Base-by-base conservation (phyloP, 2,113 vertebrate species). In the Pygathrix nemaeus region DNA sequence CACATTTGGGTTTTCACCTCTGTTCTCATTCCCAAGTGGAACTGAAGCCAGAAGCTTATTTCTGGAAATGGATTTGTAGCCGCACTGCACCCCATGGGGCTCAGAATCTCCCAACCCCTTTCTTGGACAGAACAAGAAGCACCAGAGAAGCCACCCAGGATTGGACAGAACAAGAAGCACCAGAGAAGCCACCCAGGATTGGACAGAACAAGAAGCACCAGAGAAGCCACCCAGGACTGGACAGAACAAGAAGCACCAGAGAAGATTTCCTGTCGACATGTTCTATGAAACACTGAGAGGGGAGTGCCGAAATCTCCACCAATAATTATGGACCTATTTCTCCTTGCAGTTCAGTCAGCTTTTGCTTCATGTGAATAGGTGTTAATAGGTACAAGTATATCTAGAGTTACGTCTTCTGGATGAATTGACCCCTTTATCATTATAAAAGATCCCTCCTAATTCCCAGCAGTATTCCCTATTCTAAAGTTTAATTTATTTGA, bases 241-340 rank as follows among this genome's bases (percentile, higher is more conserved):
- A 82, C 25, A 10, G 45, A 75, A 18, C 7, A 3, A 6, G 30
- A 6, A 45, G 45, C 10, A 1, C 27, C 52, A 0, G 12, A 50
- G 78, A n/a, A 5, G 38, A 50, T 50, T 13, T 50, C 16, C 38
- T 6, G 2, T 3, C 2, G 16, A 0, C 0, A 4, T 4, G 25
- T 50, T 32, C 61, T 64, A 3, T 6, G 21, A 14, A 23, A 66
- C 38, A 8, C 75, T 1, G 87, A 23, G 61, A 16, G 21, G 1
- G 7, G 13, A 25, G n/a, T 4, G 27, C 5, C 0, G 11, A 32
- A 25, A 4, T 25, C 55, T 8, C 66, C 13, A 45, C 12, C 23
- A 6, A 0, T 12, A 12, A 10, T 4, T 0, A 23, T 0, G 38
- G 32, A 8, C 55, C 50, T 38, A 0, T 8, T 25, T 78, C 66